Conservation (phyloP, 1,140 invertebrate species). For the Heterodera schachtii region DNA sequence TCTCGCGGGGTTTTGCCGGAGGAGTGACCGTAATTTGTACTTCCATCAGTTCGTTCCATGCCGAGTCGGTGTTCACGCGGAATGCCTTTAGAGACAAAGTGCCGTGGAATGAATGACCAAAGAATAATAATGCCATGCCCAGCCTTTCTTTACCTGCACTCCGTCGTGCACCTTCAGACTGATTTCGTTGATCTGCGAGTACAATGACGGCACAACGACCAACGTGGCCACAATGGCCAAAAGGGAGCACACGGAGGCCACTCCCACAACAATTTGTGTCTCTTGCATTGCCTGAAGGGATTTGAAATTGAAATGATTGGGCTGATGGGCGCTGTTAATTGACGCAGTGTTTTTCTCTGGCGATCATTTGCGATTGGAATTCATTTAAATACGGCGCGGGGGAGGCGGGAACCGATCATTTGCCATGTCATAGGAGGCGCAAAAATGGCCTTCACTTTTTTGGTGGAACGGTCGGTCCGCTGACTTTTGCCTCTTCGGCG, state of each 20-base stretch:
- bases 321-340: not conserved
- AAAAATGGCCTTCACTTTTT: not conserved
- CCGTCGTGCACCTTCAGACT: slow-evolving; percentile 41
- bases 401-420: not conserved
- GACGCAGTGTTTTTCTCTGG: not conserved
- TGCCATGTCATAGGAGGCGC: not conserved
- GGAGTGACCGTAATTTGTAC: slow-evolving; percentile 48
- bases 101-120: not conserved
- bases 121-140: too few relatives aligned
- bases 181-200: slow-evolving; percentile 42
- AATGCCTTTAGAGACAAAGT: slow-evolving; percentile 23
- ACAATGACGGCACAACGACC: slow-evolving; percentile 43
- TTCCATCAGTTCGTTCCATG: slow-evolving; percentile 54
- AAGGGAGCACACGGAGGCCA: slow-evolving; percentile 42
- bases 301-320: not conserved
- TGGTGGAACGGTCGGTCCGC: not conserved
- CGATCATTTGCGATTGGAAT: not conserved
- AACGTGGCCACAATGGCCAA: slow-evolving; percentile 40
- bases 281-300: slow-evolving; percentile 37
- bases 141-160: slow-evolving; percentile 25
- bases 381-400: not conserved
- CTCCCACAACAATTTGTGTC: slow-evolving; percentile 42
- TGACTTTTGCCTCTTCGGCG: not conserved
- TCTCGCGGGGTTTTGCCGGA: slow-evolving; percentile 41
- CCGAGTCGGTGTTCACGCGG: slow-evolving; percentile 45